Percentiles rank a stretch among this genome's conserved stretches.
These are phyloP conservation scores for Trogon melanurus DNA, from an alignment of 2,113 vertebrate genomes.

Conservation along the genomic window DNA sequence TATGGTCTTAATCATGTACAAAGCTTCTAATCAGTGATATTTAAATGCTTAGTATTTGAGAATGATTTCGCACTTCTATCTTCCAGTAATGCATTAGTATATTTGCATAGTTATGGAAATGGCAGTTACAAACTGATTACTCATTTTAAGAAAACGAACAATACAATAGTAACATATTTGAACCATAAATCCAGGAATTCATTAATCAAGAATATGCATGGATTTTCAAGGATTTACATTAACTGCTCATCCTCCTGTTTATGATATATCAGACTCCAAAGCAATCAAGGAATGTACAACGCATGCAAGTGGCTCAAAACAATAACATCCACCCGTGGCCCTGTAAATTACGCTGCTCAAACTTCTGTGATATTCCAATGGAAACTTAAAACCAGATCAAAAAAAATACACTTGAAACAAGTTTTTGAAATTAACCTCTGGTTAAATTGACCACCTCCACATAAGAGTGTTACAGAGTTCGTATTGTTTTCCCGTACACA, in stretches of 20 bases:
- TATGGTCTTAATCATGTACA: background rate
- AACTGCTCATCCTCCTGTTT: background rate
- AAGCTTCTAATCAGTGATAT: constrained; percentile 4
- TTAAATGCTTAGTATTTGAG: background rate
- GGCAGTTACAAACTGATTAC: background rate
- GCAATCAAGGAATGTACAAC: background rate
- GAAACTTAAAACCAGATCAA: background rate
- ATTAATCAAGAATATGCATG: background rate
- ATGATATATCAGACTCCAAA: background rate
- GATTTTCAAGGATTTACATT: background rate
- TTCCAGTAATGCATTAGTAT: background rate
- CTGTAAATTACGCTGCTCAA: background rate
- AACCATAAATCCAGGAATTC: background rate
- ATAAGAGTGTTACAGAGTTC: background rate
- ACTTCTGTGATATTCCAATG: background rate
- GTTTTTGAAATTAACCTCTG: background rate
- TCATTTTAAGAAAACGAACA: background rate
- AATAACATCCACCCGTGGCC: background rate
- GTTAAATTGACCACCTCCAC: background rate
- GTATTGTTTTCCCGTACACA: background rate
- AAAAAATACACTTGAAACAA: background rate
- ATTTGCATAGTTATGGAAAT: constrained; percentile 27
- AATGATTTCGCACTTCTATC: background rate
- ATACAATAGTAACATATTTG: background rate
- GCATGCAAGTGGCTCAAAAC: background rate